Evolutionary conservation across 1,140 invertebrate genomes (phyloP), one percentile per base, ranked within the genome.

Genomic region (Hesperophylax magnus): DNA sequence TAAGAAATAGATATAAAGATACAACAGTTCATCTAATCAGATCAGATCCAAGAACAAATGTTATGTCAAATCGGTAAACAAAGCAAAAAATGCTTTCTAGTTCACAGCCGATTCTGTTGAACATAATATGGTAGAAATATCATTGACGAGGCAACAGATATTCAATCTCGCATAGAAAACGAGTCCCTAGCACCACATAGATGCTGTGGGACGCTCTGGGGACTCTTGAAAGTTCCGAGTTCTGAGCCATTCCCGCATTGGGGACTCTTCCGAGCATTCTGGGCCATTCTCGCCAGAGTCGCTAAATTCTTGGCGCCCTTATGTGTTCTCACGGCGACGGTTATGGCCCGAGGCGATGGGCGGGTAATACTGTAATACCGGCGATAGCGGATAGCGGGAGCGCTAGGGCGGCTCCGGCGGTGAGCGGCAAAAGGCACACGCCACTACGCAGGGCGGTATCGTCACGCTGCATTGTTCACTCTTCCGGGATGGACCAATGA

Each of bases 301-400:
- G 80, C 82, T 84, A 81, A 84, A 84, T 84, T 84, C 79, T 77
- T 79, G 82, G 79, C 82, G 72, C 77, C 81, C 82, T 81, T 81
- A 79, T 84, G 81, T 80, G 34, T 39, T 39, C 34, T 39, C 34
- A 39, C 34, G 34, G 34, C 77, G 79, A 71, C 79, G 82, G 82
- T 83, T 81, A 81, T 71, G 31, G 75, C 52, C 34, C 58, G 52
- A 61, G 82, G 24, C 82, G 56, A 83, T 83, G 82, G 79, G 80
- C 77, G 76, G 78, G 75, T 84, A 84, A 79, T 81, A 72, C 82
- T 77, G 39, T 61, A 74, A 79, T 84, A 65, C 77, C 54, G 82
- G 72, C 53, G 52, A n/a, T 47, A 20, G 63, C 56, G n/a, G 71
- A 39, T 39, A n/a, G 58, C 22, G 78, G 22, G 27, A 61, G 75